A percentile compares a stretch with the other conserved stretches of the same genome.
Evolutionary conservation across 2,888 invertebrate genomes (phyloP).

Genomic region (Lydus trimaculatus): DNA sequence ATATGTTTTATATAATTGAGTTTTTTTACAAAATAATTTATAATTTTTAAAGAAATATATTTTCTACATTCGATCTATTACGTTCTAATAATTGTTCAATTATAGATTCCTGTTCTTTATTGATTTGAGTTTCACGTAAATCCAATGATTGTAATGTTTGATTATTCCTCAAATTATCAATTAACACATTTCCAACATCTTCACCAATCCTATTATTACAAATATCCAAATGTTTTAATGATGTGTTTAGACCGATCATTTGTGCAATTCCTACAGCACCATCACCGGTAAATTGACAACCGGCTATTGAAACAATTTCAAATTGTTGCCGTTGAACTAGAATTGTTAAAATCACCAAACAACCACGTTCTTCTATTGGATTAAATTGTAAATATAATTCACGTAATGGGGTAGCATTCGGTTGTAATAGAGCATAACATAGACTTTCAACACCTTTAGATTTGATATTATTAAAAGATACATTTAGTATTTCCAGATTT

Average conservation of each 20-base stretch:
- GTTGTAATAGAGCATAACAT: constrained; percentile 52
- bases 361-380: constrained; percentile 67
- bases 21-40: not conserved
- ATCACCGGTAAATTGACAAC: constrained; percentile 64
- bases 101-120: constrained; percentile 59
- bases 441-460: constrained; percentile 53
- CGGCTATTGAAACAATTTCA: constrained; percentile 65
- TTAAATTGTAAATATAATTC: constrained; percentile 68
- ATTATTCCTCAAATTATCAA: constrained; percentile 46
- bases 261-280: constrained; percentile 65
- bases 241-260: constrained; percentile 64
- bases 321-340: constrained; percentile 66
- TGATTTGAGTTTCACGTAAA: constrained; percentile 60
- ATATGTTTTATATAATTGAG: not conserved
- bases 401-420: constrained; percentile 49
- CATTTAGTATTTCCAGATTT: constrained; percentile 62
- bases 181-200: constrained; percentile 59
- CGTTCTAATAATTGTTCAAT: constrained; percentile 62
- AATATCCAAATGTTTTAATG: constrained; percentile 65
- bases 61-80: constrained; percentile 51
- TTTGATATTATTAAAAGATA: constrained; percentile 59
- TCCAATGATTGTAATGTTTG: constrained; percentile 50
- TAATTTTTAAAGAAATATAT: constrained; percentile 9
- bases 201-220: constrained; percentile 69
- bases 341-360: constrained; percentile 66